These are phyloP conservation scores for Gopherus evgoodei DNA, from an alignment of 2,113 vertebrate genomes.

Conservation along the genomic window DNA sequence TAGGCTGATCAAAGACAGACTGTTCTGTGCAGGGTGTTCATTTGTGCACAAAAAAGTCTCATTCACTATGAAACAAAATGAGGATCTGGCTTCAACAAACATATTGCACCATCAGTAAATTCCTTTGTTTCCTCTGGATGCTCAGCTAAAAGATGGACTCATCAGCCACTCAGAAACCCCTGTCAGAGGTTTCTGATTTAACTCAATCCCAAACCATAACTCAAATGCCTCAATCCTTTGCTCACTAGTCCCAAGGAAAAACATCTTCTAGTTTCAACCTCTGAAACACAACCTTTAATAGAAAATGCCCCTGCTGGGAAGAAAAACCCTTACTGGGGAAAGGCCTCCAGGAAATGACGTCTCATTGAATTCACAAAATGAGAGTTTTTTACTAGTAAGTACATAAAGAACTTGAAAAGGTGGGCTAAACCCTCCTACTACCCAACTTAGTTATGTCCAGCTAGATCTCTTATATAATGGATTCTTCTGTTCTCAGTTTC, in stretches of 20 bases:
- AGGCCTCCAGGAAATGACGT: neutral
- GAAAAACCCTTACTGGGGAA: neutral
- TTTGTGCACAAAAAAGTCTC: neutral
- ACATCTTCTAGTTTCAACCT: neutral
- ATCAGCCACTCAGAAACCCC: neutral
- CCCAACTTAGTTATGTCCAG: neutral
- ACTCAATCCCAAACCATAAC: neutral
- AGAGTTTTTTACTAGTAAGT: neutral
- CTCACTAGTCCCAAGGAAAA: neutral
- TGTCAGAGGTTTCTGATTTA: neutral
- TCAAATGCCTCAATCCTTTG: neutral
- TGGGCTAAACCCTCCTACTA: neutral
- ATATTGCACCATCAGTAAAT: neutral
- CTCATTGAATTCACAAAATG: neutral
- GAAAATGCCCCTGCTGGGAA: neutral
- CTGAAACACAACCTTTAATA: conserved; percentile 8
- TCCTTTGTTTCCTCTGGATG: conserved; percentile 9
- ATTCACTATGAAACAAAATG: neutral
- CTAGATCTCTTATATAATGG: neutral
- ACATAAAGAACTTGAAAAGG: neutral
- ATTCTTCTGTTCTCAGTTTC: neutral
- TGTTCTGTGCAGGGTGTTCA: neutral
- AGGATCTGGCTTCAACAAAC: neutral
- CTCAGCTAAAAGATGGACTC: conserved; percentile 3
- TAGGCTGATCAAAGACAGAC: neutral